Percentiles rank a stretch among this genome's conserved stretches.
Conservation (phyloP, 2,888 invertebrate genomes). For the Megalurothrips usitatus region DNA sequence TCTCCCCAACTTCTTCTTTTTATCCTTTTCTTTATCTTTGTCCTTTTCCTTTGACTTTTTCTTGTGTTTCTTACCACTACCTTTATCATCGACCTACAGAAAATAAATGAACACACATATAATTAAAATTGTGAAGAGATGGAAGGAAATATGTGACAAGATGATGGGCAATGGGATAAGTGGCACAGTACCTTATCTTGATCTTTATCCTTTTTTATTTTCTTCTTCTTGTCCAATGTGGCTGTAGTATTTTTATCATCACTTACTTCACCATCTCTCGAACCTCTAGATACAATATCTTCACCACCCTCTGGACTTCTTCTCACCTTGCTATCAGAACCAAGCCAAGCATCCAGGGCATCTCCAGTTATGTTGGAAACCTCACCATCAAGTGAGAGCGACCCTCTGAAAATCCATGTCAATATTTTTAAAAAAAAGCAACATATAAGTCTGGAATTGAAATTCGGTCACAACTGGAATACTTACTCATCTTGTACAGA, state of each 20-base stretch:
- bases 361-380: conserved; percentile 46
- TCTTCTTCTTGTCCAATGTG: conserved; percentile 41
- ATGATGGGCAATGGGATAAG: conserved; percentile 31
- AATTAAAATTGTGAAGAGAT: background rate
- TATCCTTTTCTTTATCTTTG: conserved; percentile 48
- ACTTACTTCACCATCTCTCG: conserved; percentile 33
- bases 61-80: conserved; percentile 44
- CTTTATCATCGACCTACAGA: conserved; percentile 47
- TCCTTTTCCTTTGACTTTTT: conserved; percentile 48
- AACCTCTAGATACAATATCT: conserved; percentile 43
- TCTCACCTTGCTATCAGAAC: conserved; percentile 62
- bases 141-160: conserved; percentile 34
- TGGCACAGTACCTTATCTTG: conserved; percentile 50
- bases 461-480: background rate
- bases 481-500: conserved; percentile 3
- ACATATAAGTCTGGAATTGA: background rate
- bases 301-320: conserved; percentile 70
- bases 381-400: background rate
- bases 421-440: background rate
- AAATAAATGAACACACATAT: background rate
- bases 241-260: background rate
- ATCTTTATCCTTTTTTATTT: conserved; percentile 44
- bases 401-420: background rate
- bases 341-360: conserved; percentile 59
- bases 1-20: conserved; percentile 46